Conservation (phyloP, 2,113 vertebrate species). For the Labeo catla region DNA sequence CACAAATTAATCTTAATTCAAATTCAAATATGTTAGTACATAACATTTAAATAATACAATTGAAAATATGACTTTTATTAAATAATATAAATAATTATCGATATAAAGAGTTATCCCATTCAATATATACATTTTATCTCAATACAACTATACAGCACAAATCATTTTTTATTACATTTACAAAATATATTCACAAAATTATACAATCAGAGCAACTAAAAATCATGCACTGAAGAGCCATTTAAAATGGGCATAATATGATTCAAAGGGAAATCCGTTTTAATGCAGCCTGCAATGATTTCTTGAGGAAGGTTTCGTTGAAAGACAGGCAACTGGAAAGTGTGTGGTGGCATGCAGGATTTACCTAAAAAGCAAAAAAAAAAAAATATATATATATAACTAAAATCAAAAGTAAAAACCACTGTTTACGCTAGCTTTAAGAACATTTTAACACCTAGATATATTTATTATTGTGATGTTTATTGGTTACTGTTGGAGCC, state of each 20-base stretch:
- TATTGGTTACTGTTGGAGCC: not conserved
- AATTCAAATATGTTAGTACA: not conserved
- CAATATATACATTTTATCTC: not conserved
- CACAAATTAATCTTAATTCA: not conserved
- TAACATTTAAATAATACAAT: not conserved
- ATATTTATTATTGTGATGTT: not conserved
- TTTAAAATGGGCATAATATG: not conserved
- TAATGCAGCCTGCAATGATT: conserved; percentile 83
- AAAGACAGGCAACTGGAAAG: conserved; percentile 73
- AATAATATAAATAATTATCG: not conserved
- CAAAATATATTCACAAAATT: not conserved
- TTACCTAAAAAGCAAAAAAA: conserved; percentile 74
- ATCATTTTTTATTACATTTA: not conserved
- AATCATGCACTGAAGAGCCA: not conserved
- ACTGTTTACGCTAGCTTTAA: not conserved
- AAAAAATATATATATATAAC: not conserved
- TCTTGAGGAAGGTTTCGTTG: conserved; percentile 84
- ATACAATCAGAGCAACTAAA: not conserved
- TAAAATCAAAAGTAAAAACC: no score
- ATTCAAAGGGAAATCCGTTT: conserved; percentile 68
- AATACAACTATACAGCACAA: not conserved
- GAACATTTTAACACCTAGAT: not conserved
- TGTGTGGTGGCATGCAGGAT: conserved; percentile 73
- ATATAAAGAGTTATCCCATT: not conserved
- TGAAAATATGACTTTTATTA: not conserved